Percentiles rank a stretch among this genome's conserved stretches.
Conservation (phyloP, 2,797 vertebrate species). For the Caiman crocodilus region DNA sequence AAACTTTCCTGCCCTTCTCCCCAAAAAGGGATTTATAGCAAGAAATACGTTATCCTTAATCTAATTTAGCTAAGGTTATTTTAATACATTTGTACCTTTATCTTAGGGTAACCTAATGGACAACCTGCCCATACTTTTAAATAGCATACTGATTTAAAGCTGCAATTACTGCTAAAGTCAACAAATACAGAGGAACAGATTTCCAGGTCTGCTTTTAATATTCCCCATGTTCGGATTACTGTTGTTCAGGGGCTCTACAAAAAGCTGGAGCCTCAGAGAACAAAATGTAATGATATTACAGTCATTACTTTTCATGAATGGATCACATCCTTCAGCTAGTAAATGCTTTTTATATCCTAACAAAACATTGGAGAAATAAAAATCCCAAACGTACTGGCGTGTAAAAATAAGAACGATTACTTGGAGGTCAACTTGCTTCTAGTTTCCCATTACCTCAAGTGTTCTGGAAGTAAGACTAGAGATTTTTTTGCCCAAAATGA, state of each 20-base stretch:
- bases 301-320: constrained; percentile 4
- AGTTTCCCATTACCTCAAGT: background rate
- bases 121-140: background rate
- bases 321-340: constrained; percentile 11
- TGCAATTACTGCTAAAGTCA: background rate
- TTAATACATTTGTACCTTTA: background rate
- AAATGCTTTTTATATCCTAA: constrained; percentile 7
- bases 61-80: constrained; percentile 3
- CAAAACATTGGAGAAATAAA: constrained; percentile 1
- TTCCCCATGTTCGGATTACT: background rate
- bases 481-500: background rate
- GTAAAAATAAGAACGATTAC: background rate
- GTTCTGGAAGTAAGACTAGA: background rate
- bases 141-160: background rate
- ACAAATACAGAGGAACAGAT: background rate
- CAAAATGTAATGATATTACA: background rate
- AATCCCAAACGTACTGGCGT: background rate
- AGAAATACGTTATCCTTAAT: constrained; percentile 5
- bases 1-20: constrained; percentile 18
- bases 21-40: constrained; percentile 17
- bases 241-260: background rate
- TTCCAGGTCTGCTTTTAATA: background rate
- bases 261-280: background rate
- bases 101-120: background rate
- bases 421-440: background rate